Percentiles rank a stretch among this genome's conserved stretches.
Evolutionary conservation across 2,113 vertebrate genomes (phyloP).

Genomic region (Anthoscopus minutus): DNA sequence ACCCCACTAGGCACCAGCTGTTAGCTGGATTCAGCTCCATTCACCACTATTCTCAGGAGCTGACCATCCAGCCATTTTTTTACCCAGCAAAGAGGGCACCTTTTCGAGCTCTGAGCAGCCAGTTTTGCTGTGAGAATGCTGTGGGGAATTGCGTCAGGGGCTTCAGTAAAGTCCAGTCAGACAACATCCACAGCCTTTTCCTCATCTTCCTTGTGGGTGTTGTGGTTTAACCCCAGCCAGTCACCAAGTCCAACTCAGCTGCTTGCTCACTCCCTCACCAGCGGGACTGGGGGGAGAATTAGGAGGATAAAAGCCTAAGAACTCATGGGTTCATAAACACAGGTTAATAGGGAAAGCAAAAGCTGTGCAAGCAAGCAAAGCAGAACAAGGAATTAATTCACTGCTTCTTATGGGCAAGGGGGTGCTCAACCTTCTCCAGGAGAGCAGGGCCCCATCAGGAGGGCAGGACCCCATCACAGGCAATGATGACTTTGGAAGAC

Average conservation of each 20-base stretch:
- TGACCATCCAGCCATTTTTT: not conserved
- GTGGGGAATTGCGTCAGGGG: not conserved
- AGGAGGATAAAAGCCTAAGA: not conserved
- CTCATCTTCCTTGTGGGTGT: not conserved
- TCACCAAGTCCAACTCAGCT: not conserved
- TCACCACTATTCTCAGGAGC: too few relatives aligned
- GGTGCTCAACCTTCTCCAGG: too few relatives aligned
- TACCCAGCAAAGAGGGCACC: not conserved
- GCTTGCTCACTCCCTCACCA: not conserved
- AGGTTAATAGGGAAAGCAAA: not conserved
- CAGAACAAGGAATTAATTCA: not conserved
- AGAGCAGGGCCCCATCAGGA: not conserved
- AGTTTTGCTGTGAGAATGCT: not conserved
- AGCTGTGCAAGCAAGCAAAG: not conserved
- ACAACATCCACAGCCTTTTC: not conserved
- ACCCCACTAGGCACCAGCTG: rapidly evolving
- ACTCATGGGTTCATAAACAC: not conserved
- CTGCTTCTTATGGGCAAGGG: not conserved
- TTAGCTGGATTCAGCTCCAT: not conserved
- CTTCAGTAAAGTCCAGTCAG: not conserved
- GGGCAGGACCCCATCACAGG: not conserved
- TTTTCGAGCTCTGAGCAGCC: not conserved
- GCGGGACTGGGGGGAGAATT: not conserved
- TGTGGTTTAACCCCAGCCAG: not conserved
- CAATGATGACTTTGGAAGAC: not conserved